phyloP scores from a whole-genome alignment of 2,113 vertebrate species.

The Bothrops jararaca region DNA sequence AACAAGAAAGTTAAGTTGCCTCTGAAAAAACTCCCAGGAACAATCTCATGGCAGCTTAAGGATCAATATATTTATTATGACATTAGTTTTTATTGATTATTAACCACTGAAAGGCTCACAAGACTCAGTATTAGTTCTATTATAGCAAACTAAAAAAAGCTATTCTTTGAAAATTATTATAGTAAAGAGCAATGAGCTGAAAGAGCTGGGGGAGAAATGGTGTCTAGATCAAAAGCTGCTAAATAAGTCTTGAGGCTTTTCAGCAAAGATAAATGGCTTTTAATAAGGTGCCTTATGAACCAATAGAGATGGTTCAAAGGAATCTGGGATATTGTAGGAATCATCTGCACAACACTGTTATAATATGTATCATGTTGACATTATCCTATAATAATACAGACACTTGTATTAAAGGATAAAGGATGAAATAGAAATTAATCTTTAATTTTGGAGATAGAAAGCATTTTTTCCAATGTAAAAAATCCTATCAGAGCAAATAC shows the following conservation, averaged over 20 bases:
- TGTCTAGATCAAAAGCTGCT: neutral
- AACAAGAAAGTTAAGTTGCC: too few species aligned
- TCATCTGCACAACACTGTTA: neutral
- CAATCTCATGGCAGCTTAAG: neutral
- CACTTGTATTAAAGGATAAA: neutral
- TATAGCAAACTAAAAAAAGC: neutral
- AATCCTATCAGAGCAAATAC: neutral
- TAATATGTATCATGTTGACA: neutral
- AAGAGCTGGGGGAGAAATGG: neutral
- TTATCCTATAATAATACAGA: neutral
- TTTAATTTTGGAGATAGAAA: neutral
- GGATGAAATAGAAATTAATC: neutral
- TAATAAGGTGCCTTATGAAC: neutral
- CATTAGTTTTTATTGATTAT: neutral
- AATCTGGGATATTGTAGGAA: neutral
- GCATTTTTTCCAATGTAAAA: neutral
- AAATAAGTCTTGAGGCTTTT: neutral
- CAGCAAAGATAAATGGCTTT: neutral
- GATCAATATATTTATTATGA: neutral
- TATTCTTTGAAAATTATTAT: neutral
- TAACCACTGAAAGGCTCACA: neutral
- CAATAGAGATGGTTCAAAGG: neutral
- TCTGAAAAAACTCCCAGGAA: too few species aligned
- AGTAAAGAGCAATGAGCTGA: neutral
- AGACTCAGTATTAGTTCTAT: neutral